These are phyloP conservation scores for Ariopsis seemanni DNA, from an alignment of 2,113 vertebrate genomes.

Conservation along the genomic window DNA sequence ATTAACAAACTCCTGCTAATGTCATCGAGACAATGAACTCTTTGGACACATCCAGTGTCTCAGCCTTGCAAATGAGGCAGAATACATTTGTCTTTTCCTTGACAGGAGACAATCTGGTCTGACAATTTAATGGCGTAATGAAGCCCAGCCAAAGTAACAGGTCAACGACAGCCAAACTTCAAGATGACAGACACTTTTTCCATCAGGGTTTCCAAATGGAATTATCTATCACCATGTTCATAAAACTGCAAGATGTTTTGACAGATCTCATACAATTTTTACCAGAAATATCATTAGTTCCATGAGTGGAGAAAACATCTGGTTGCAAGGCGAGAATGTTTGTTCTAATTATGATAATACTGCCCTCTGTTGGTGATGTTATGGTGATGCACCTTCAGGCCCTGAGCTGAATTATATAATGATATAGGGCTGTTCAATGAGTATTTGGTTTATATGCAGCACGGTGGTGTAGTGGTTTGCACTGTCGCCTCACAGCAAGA, in stretches of 20 bases:
- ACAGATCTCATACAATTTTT: slow-evolving; percentile 12
- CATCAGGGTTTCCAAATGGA: background rate
- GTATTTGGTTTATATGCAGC: background rate
- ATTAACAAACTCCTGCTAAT: slow-evolving; percentile 39
- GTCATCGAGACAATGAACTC: slow-evolving; percentile 25
- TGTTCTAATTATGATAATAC: slow-evolving; percentile 10
- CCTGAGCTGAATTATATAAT: background rate
- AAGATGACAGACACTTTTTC: slow-evolving; percentile 9
- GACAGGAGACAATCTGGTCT: slow-evolving; percentile 40
- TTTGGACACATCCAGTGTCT: slow-evolving; percentile 28
- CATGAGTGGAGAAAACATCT: background rate
- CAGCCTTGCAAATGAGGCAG: slow-evolving; percentile 33
- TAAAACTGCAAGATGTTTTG: slow-evolving; percentile 17
- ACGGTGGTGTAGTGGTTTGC: too few relatives aligned
- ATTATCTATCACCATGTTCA: slow-evolving; percentile 22
- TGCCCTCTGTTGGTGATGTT: slow-evolving; percentile 47
- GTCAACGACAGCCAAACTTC: background rate
- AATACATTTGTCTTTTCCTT: slow-evolving; percentile 27
- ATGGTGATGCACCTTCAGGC: slow-evolving; percentile 5
- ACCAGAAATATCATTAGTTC: background rate
- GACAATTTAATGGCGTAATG: slow-evolving; percentile 32
- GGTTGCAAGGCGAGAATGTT: background rate
- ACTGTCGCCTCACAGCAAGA: too few relatives aligned
- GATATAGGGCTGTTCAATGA: background rate
- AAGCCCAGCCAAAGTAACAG: background rate